phyloP scores from a whole-genome alignment of 2,797 vertebrate species.

The Rhabdophis nuchalis region DNA sequence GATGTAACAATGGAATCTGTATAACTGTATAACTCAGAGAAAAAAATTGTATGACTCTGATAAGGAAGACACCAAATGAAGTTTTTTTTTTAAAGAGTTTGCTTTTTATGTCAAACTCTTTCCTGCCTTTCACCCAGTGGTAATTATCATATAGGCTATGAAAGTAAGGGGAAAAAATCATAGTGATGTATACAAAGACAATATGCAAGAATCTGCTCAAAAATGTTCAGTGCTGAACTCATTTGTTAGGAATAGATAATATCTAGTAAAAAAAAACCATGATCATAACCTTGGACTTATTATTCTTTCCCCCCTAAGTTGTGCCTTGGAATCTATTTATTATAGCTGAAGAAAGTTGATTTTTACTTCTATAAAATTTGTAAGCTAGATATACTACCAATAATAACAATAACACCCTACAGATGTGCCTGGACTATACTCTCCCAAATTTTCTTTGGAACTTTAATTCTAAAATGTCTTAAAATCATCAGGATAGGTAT shows the following conservation, averaged over 20 bases:
- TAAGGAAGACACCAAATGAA: background rate
- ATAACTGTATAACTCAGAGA: background rate
- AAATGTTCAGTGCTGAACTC: background rate
- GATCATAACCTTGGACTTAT: background rate
- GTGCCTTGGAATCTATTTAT: background rate
- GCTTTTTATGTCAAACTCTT: background rate
- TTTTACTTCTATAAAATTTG: background rate
- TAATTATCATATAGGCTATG: background rate
- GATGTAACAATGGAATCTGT: too few species aligned
- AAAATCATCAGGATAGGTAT: background rate
- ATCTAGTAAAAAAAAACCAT: background rate
- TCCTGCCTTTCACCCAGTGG: background rate
- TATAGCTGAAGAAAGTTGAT: background rate
- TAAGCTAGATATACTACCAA: background rate
- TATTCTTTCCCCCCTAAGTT: background rate
- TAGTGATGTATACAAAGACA: background rate
- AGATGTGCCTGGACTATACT: background rate
- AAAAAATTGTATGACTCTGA: background rate
- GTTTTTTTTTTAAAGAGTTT: background rate
- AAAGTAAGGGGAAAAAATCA: background rate
- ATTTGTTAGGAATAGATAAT: background rate
- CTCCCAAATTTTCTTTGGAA: background rate
- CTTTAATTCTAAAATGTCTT: background rate
- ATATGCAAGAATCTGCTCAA: background rate
- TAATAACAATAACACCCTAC: accelerated